These are phyloP conservation scores for Semaprochilodus insignis DNA, from an alignment of 2,797 vertebrate genomes.

Conservation along the genomic window DNA sequence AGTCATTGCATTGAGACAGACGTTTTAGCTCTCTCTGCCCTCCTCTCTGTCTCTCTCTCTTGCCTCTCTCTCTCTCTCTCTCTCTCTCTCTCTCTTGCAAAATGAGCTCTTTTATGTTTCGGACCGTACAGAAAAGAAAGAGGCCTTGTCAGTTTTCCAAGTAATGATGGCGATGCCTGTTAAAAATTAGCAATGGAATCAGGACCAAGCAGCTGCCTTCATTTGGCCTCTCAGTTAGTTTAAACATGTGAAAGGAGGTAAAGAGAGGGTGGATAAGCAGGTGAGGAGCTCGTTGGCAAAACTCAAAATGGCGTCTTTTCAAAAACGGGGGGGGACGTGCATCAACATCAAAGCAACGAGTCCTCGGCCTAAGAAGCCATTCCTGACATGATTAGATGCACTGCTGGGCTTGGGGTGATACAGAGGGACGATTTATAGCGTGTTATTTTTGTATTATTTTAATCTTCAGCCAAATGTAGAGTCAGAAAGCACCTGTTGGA, in stretches of 20 bases:
- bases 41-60: conserved; percentile 52
- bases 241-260: conserved; percentile 40
- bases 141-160: conserved; percentile 29
- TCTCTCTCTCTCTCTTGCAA: background rate
- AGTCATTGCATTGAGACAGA: conserved; percentile 59
- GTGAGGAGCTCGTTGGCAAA: conserved; percentile 18
- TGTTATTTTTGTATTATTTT: conserved; percentile 8
- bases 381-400: conserved; percentile 22
- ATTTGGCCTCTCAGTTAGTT: conserved; percentile 45
- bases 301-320: conserved; percentile 9
- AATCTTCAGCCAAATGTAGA: conserved; percentile 7
- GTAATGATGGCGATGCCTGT: conserved; percentile 54
- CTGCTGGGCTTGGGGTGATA: background rate
- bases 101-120: conserved; percentile 51
- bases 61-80: background rate
- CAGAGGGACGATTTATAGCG: background rate
- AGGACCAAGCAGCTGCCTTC: conserved; percentile 52
- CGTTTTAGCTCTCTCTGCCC: conserved; percentile 60
- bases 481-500: conserved; percentile 8
- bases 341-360: conserved; percentile 7
- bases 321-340: background rate
- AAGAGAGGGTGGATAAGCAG: background rate
- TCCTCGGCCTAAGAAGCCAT: conserved; percentile 10
- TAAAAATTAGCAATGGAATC: conserved; percentile 50
- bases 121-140: background rate